phyloP scores from a whole-genome alignment of 2,113 vertebrate species.

The Paracanthobrama guichenoti region DNA sequence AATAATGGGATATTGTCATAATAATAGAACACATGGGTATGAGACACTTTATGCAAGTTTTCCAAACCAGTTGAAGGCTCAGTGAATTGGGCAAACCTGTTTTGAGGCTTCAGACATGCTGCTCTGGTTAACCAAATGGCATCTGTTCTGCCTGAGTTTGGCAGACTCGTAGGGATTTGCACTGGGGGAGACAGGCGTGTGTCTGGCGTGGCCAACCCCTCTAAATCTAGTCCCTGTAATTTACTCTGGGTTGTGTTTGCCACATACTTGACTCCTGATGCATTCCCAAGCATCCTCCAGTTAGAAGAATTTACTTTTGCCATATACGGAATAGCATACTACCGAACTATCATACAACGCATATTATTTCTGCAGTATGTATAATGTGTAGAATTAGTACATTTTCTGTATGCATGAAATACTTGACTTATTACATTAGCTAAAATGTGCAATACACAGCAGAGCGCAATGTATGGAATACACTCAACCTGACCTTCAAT shows the following conservation, averaged over 20 bases:
- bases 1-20: slow-evolving; percentile 18
- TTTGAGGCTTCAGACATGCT: slow-evolving; percentile 33
- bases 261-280: slow-evolving; percentile 15
- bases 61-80: slow-evolving; percentile 19
- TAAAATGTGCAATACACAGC: neutral
- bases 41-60: neutral
- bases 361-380: neutral
- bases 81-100: slow-evolving; percentile 18
- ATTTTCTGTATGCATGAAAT: neutral
- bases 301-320: neutral
- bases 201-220: slow-evolving; percentile 39
- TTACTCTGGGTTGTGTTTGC: slow-evolving; percentile 37
- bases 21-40: neutral
- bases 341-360: neutral
- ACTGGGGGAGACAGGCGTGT: slow-evolving; percentile 17
- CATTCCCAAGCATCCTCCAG: neutral
- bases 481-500: neutral
- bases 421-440: neutral
- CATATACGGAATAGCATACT: neutral
- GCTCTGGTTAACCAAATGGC: slow-evolving; percentile 43
- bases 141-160: slow-evolving; percentile 37
- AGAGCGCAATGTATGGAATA: neutral
- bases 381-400: neutral
- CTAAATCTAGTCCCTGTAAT: slow-evolving; percentile 50
- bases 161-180: slow-evolving; percentile 1